phyloP scores from a whole-genome alignment of 2,113 vertebrate genomes.

The Anoura caudifer region DNA sequence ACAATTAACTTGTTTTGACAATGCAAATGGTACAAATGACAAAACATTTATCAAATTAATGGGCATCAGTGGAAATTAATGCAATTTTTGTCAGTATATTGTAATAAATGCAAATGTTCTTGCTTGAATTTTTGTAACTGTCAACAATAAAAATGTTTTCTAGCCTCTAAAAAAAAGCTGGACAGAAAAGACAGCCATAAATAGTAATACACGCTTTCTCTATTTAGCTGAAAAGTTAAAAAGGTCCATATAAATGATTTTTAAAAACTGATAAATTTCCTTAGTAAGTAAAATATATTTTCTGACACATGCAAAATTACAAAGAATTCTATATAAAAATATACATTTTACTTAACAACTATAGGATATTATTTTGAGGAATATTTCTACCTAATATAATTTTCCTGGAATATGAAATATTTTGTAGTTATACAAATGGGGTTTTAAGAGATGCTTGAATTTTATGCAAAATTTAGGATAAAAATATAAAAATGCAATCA shows the following conservation, averaged over 20 bases:
- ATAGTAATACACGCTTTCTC: background rate
- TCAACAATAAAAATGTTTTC: slow-evolving; percentile 57
- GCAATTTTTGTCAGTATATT: slow-evolving; percentile 58
- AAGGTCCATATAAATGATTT: slow-evolving; percentile 57
- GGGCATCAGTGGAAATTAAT: slow-evolving; percentile 66
- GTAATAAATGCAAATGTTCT: slow-evolving; percentile 55
- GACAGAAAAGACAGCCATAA: slow-evolving; percentile 55
- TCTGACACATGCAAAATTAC: slow-evolving; percentile 58
- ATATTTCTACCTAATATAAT: slow-evolving; percentile 48
- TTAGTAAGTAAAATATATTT: slow-evolving; percentile 65
- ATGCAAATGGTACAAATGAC: slow-evolving; percentile 58
- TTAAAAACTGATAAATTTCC: slow-evolving; percentile 65
- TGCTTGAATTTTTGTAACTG: slow-evolving; percentile 61
- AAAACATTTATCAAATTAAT: slow-evolving; percentile 72
- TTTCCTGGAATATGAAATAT: slow-evolving; percentile 58
- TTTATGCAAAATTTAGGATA: background rate
- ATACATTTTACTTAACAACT: slow-evolving; percentile 58
- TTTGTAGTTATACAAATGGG: slow-evolving; percentile 18
- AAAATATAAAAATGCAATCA: background rate
- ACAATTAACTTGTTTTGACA: slow-evolving; percentile 72
- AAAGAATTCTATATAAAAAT: slow-evolving; percentile 72
- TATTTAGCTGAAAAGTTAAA: slow-evolving; percentile 63
- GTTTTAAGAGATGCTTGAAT: slow-evolving; percentile 1
- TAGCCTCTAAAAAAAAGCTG: slow-evolving; percentile 48
- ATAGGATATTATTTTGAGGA: slow-evolving; percentile 43